Conservation (phyloP, 2,888 invertebrate genomes). For the Spodoptera picta region DNA sequence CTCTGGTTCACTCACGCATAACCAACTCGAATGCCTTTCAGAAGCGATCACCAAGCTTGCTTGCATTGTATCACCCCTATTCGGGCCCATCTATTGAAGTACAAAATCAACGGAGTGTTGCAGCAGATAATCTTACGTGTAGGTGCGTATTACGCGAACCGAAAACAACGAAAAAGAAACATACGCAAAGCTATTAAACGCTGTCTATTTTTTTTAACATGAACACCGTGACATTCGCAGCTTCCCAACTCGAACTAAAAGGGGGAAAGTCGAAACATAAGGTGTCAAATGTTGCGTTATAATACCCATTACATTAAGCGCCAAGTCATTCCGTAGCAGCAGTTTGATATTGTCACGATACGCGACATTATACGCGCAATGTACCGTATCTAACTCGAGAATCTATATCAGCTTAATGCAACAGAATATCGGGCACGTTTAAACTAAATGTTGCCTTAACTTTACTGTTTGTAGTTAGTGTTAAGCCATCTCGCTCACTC, state of each 20-base stretch:
- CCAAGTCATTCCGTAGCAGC: conserved; percentile 44
- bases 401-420: conserved; percentile 55
- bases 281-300: conserved; percentile 52
- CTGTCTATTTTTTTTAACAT: conserved; percentile 22
- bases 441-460: conserved; percentile 49
- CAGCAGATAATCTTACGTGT: conserved; percentile 5
- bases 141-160: conserved; percentile 8
- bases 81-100: background rate
- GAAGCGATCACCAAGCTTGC: conserved; percentile 1
- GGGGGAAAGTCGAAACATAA: conserved; percentile 38
- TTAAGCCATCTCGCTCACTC: conserved; percentile 32
- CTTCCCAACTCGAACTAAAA: conserved; percentile 33
- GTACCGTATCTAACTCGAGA: conserved; percentile 49
- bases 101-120: conserved; percentile 18
- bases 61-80: conserved; percentile 13
- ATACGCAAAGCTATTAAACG: conserved; percentile 24
- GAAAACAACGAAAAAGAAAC: conserved; percentile 15
- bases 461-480: conserved; percentile 50
- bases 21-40: conserved; percentile 15
- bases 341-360: conserved; percentile 49
- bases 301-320: conserved; percentile 47
- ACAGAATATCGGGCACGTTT: conserved; percentile 53
- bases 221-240: conserved; percentile 36
- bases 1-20: conserved; percentile 13
- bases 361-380: conserved; percentile 53